Conservation (phyloP, 2,113 vertebrate genomes). For the Microtus ochrogaster region DNA sequence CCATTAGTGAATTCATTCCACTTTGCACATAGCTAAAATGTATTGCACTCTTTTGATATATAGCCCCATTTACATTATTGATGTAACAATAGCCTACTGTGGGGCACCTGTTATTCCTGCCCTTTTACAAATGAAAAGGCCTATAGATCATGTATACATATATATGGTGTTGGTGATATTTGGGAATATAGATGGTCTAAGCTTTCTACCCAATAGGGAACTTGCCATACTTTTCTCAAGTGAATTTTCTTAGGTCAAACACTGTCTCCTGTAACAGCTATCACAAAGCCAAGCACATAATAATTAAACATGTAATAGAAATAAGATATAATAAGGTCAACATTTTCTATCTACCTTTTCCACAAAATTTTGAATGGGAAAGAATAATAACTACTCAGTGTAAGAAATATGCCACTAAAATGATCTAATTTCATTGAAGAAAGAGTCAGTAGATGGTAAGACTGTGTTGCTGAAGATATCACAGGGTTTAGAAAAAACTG, state of each 20-base stretch:
- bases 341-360: not conserved
- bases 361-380: conserved; percentile 37
- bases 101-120: not conserved
- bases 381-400: not conserved
- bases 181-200: not conserved
- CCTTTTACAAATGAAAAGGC: conserved; percentile 34
- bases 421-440: not conserved
- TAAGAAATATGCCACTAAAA: not conserved
- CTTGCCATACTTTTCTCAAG: not conserved
- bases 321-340: not conserved
- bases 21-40: not conserved
- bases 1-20: not conserved
- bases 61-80: not conserved
- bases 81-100: not conserved
- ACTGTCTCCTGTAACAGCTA: not conserved
- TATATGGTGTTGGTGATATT: not conserved
- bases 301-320: conserved; percentile 2
- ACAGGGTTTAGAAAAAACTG: not conserved
- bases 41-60: conserved; percentile 15
- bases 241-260: conserved; percentile 33
- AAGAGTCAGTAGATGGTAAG: not conserved
- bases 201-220: not conserved
- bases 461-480: not conserved
- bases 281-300: not conserved
- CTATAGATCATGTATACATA: not conserved